Conservation (phyloP, 2,888 invertebrate genomes). For the Pediacus dermestoides region DNA sequence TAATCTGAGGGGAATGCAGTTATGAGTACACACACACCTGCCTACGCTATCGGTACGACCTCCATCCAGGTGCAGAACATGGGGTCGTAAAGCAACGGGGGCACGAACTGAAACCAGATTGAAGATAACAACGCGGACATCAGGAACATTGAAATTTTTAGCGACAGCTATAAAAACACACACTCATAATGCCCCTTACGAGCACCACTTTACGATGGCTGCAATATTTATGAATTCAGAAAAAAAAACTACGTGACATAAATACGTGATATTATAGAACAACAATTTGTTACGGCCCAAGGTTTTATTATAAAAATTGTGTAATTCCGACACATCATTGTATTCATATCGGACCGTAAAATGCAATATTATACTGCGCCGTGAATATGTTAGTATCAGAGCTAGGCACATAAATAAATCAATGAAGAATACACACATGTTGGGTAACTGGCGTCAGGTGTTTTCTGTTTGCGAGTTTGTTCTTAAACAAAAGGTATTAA, state of each 20-base stretch:
- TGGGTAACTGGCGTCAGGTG: too few relatives aligned
- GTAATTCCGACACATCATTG: too few relatives aligned
- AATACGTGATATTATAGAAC: constrained; percentile 4
- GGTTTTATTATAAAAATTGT: not conserved
- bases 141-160: constrained; percentile 30
- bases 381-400: too few relatives aligned
- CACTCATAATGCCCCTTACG: constrained; percentile 32
- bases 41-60: not conserved
- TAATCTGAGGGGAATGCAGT: not conserved
- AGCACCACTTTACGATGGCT: constrained; percentile 33
- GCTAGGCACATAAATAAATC: too few relatives aligned
- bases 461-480: too few relatives aligned
- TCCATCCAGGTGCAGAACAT: constrained; percentile 2
- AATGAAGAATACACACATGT: too few relatives aligned
- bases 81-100: constrained; percentile 12
- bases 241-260: constrained; percentile 6
- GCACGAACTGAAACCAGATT: constrained; percentile 28
- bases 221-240: constrained; percentile 34
- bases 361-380: too few relatives aligned
- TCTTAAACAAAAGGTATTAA: too few relatives aligned
- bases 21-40: constrained; percentile 4
- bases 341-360: too few relatives aligned
- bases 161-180: constrained; percentile 30
- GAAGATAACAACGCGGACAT: constrained; percentile 26
- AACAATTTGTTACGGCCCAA: not conserved